Conservation (phyloP, 2,113 vertebrate genomes). For the Miniopterus natalensis region DNA sequence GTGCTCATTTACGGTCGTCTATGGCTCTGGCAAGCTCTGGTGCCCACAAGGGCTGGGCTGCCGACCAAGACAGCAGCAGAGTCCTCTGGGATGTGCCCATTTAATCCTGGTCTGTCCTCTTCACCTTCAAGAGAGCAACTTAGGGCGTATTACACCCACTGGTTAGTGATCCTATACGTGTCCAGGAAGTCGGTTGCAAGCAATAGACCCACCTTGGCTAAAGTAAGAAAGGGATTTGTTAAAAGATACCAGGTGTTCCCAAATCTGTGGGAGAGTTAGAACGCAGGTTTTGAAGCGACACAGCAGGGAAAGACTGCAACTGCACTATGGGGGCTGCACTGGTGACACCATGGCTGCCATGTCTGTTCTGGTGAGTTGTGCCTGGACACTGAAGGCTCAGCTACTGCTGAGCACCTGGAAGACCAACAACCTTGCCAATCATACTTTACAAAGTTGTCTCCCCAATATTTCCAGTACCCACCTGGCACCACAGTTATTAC, state of each 20-base stretch:
- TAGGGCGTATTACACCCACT: rapidly evolving
- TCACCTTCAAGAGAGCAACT: background rate
- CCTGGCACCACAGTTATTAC: background rate
- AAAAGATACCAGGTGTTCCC: background rate
- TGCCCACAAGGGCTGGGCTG: constrained; percentile 50
- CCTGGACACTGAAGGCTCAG: background rate
- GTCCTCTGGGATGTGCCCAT: background rate
- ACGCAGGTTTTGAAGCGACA: rapidly evolving
- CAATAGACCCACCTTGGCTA: background rate
- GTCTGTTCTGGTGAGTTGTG: background rate
- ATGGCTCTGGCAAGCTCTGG: background rate
- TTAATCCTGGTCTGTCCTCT: background rate
- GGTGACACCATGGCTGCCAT: rapidly evolving
- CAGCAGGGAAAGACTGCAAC: background rate
- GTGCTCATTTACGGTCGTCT: background rate
- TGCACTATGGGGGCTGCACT: rapidly evolving
- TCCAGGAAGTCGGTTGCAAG: background rate
- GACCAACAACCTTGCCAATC: background rate
- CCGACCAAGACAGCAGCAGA: background rate
- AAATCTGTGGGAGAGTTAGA: background rate
- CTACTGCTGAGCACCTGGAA: background rate
- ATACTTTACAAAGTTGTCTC: background rate
- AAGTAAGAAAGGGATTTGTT: background rate
- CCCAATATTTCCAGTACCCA: background rate
- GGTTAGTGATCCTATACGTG: rapidly evolving